Evolutionary conservation across 53 echinoderm and acorn worm species (phyloP), one percentile per base, ranked within the genome.

Genomic region (Antedon mediterranea): DNA sequence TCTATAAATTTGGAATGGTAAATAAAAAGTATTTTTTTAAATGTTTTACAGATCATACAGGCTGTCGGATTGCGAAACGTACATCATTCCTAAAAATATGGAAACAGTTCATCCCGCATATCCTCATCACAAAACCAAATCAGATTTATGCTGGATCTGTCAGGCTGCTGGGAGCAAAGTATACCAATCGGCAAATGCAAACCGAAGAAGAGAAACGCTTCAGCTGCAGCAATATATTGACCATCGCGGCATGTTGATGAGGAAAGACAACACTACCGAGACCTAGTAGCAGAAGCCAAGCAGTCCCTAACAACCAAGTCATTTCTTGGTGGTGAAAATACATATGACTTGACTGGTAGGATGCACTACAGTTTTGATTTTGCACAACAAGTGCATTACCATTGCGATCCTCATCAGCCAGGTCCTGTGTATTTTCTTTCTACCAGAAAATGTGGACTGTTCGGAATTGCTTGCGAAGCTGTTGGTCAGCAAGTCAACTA

Each of bases 291-390:
- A 18, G 84, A 77, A 13, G 78, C 86, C 0, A 83, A 80, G 28
- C 41, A 7, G 41, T 41, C 41, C 5, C 41, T 41, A 41, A 41
- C 41, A 41, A 41, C 5, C 41, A 41, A 41, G 13, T 13, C 41
- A 41, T 13, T 5, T 41, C 41, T 41, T 41, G 41, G 5, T 41
- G 41, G 13, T 41, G 41, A 41, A 13, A 41, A 5, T 41, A 13
- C 13, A 13, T 13, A 41, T 41, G 41, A 41, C 41, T 13, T 41
- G 41, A 13, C 41, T 7, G 13, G 41, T 41, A 41, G 41, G 41
- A 41, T 83, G 32, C 86, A 90, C 72, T 90, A 90, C 43, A 79
- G 43, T 7, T 90, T 90, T 73, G 87, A 89, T 41, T 85, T 90
- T 73, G 84, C 84, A 13, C 85, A 87, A 33, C 84, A 87, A 72